Base-by-base conservation (phyloP, 2,797 vertebrate genomes). In the Microctenopoma steveboyesi region DNA sequence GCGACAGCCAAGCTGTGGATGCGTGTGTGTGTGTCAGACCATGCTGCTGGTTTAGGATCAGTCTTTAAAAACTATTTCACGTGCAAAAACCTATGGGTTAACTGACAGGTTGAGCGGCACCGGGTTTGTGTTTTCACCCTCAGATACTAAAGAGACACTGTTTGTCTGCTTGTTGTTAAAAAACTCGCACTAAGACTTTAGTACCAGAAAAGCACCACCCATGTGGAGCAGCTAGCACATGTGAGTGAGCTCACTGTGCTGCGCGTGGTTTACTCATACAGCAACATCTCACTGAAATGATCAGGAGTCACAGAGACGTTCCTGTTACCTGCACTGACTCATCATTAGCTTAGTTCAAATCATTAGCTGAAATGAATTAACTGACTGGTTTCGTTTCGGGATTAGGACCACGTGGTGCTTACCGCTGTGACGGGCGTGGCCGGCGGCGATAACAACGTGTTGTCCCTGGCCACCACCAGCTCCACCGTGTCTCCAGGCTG, bases 401-500 rank as follows among this genome's bases (percentile, higher is more conserved):
- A n/a, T 11, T 11, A 11, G 11, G 3, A 2, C 14, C 11, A 37
- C 16, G 12, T 7, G n/a, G n/a, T 48, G 56, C 94, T 91, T 88
- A 98, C 96, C 65, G 78, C 90, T 84, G 86, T 89, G 72, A 89
- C 71, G 69, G 74, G 30, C 9, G 77, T 65, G 63, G 76, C 64
- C 1, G 16, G 83, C 57, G 57, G 83, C 18, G 46, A 66, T 0
- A 56, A 3, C 2, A 65, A 5, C 15, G 40, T 11, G 12, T 4
- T 13, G 40, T 95, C 95, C 80, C 95, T 92, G 71, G 97, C 97
- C 81, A 99, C 95, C 79, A 97, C 91, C 73, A 99, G 92, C 79
- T 92, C 93, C 85, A 98, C 92, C 28, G 88, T 83, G 52, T 95
- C 95, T 0, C 93, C 90, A 5, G 95, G 90, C 79, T 97, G 95